Evolutionary conservation across 2,797 vertebrate genomes (phyloP).

Genomic region (Macropodus opercularis): DNA sequence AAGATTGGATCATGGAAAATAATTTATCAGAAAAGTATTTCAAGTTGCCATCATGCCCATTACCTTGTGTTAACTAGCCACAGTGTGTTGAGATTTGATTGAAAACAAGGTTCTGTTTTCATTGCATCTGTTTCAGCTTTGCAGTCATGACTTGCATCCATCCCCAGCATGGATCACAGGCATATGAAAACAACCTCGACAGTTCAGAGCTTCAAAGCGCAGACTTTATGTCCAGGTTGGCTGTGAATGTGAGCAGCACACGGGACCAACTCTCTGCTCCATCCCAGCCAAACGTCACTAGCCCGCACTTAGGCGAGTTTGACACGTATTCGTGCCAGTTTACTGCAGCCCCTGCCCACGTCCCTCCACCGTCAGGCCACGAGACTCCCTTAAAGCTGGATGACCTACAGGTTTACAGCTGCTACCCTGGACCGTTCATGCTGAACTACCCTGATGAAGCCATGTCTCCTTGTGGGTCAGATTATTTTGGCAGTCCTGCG

Average conservation of each 20-base stretch:
- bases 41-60: too few relatives aligned
- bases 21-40: too few relatives aligned
- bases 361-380: conserved; percentile 48
- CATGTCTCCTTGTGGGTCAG: conserved; percentile 87
- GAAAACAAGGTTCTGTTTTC: conserved; percentile 19
- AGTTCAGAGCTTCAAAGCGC: conserved; percentile 84
- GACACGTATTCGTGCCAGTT: conserved; percentile 94
- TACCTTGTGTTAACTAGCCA: too few relatives aligned
- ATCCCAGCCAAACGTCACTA: conserved; percentile 89
- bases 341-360: conserved; percentile 74
- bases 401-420: conserved; percentile 92
- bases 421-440: conserved; percentile 88
- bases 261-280: conserved; percentile 74
- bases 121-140: conserved; percentile 45
- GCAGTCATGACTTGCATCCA: conserved; percentile 96
- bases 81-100: too few relatives aligned
- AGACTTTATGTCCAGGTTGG: conserved; percentile 86
- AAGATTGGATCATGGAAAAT: too few relatives aligned
- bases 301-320: conserved; percentile 84
- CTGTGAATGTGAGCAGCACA: conserved; percentile 82
- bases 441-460: conserved; percentile 87
- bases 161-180: conserved; percentile 87
- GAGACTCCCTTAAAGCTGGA: conserved; percentile 87
- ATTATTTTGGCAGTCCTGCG: conserved; percentile 90
- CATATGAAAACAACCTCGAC: conserved; percentile 82